Conservation (phyloP, 2,113 vertebrate species). For the Boleophthalmus pectinirostris region DNA sequence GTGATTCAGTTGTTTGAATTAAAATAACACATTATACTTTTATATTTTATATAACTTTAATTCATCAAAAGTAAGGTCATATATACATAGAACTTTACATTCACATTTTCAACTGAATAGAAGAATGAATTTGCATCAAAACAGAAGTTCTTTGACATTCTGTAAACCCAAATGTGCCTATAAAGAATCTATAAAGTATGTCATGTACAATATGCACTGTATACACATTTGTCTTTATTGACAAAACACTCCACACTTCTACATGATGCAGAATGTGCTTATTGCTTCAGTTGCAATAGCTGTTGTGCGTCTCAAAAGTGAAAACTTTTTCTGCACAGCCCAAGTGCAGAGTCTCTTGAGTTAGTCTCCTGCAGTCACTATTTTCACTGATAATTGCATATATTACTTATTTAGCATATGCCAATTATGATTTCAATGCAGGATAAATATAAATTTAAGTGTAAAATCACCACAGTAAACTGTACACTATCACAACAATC, state of each 20-base stretch:
- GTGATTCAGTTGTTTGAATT: not conserved
- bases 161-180: constrained; percentile 11
- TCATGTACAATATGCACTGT: constrained; percentile 10
- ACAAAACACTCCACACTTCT: constrained; percentile 2
- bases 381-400: not conserved
- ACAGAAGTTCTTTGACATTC: constrained; percentile 13
- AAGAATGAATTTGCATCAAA: constrained; percentile 14
- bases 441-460: constrained; percentile 21
- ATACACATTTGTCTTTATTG: not conserved
- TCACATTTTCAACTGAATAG: constrained; percentile 59
- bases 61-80: constrained; percentile 37
- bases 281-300: constrained; percentile 16
- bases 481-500: not conserved
- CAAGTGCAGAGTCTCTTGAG: not conserved
- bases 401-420: not conserved
- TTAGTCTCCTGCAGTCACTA: not conserved
- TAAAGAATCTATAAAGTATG: constrained; percentile 5
- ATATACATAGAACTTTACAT: constrained; percentile 25
- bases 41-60: constrained; percentile 38
- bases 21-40: not conserved
- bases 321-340: not conserved
- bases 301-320: not conserved
- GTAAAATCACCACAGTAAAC: constrained; percentile 16
- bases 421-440: not conserved
- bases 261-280: not conserved